Evolutionary conservation across 2,888 invertebrate species (phyloP).

Genomic region (Didymodactylos carnosus): DNA sequence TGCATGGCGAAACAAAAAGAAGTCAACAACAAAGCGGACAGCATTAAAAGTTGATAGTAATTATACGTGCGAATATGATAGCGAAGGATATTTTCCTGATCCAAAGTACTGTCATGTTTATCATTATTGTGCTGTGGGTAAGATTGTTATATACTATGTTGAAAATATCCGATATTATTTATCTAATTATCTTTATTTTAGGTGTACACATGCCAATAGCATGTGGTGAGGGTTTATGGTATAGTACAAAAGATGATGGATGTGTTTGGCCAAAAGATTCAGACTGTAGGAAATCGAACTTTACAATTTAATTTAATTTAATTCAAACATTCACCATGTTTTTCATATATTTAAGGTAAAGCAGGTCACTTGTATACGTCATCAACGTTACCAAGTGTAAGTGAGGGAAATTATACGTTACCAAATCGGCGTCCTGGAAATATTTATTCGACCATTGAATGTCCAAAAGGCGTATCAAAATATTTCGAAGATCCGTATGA

Average conservation of each 20-base stretch:
- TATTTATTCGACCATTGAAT: not conserved
- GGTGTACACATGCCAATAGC: conserved; percentile 7
- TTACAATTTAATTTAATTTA: not conserved
- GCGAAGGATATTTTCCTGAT: not conserved
- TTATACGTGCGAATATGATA: conserved; percentile 9
- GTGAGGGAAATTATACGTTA: not conserved
- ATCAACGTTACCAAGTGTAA: not conserved
- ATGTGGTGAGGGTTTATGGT: conserved; percentile 8
- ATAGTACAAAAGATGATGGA: not conserved
- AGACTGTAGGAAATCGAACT: not conserved
- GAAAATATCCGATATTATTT: too few relatives aligned
- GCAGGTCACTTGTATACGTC: not conserved
- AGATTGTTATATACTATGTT: too few relatives aligned
- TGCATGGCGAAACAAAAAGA: not conserved
- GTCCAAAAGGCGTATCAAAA: not conserved
- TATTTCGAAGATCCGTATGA: conserved; percentile 10
- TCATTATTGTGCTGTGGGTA: conserved; percentile 8
- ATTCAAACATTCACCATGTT: not conserved
- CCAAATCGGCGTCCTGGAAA: not conserved
- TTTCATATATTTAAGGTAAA: not conserved
- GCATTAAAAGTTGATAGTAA: conserved; percentile 8
- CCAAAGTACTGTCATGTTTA: conserved; percentile 7
- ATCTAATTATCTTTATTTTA: too few relatives aligned
- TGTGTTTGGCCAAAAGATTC: conserved; percentile 9
- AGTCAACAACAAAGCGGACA: not conserved